Conservation (phyloP, 2,888 invertebrate genomes). For the Ornithoptera priamus region DNA sequence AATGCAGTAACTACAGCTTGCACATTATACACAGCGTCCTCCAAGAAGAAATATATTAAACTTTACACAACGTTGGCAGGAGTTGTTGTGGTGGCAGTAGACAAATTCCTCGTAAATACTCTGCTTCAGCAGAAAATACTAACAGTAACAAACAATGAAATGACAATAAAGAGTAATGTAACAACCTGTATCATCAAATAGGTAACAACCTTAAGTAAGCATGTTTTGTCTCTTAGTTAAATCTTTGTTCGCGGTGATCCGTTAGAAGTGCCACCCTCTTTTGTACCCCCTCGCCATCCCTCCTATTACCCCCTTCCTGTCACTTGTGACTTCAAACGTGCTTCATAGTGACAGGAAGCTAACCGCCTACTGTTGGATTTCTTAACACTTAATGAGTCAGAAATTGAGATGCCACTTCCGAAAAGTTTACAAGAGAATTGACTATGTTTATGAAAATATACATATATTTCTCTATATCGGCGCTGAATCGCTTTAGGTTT, state of each 20-base stretch:
- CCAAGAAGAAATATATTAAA: no score
- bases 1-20: no score
- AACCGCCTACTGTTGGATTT: constrained; percentile 28
- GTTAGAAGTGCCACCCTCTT: constrained; percentile 35
- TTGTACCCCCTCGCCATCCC: neutral
- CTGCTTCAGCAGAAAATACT: no score
- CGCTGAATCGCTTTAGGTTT: no score
- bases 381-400: constrained; percentile 24
- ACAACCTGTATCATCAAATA: constrained; percentile 51
- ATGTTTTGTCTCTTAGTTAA: constrained; percentile 71
- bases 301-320: constrained; percentile 44
- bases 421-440: neutral
- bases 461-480: no score
- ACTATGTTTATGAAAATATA: no score
- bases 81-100: no score
- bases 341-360: constrained; percentile 28
- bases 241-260: constrained; percentile 65
- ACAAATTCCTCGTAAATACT: no score
- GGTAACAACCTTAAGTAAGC: constrained; percentile 63
- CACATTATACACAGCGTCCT: no score
- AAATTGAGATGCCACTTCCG: constrained; percentile 10
- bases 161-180: neutral
- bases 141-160: no score
- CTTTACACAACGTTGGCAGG: no score
- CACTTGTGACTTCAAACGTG: constrained; percentile 62